Conservation (phyloP, 1,140 invertebrate genomes). For the Lordiphosa collinella region DNA sequence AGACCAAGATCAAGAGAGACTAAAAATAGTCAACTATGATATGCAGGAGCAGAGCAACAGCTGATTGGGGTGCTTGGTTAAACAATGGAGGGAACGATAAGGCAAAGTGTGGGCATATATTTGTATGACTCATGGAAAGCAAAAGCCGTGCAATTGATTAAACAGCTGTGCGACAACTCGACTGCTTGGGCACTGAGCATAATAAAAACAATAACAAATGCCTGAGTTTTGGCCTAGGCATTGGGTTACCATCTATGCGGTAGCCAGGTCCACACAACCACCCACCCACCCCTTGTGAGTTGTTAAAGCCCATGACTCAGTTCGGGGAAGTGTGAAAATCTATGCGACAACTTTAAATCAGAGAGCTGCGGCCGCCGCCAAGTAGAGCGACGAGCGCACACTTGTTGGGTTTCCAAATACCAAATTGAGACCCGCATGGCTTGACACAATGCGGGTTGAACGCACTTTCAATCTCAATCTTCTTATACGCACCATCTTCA, state of each 20-base stretch:
- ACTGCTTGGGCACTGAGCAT: constrained; percentile 15
- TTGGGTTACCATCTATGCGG: constrained; percentile 37
- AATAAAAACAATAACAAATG: constrained; percentile 50
- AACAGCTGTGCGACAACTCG: constrained; percentile 21
- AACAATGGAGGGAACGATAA: constrained; percentile 24
- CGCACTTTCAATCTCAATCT: constrained; percentile 20
- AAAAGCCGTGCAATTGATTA: constrained; percentile 21
- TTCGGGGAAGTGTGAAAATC: constrained; percentile 59
- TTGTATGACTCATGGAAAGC: constrained; percentile 27
- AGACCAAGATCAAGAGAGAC: neutral
- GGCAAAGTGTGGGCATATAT: neutral
- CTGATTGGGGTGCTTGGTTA: constrained; percentile 32
- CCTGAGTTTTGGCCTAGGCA: constrained; percentile 25
- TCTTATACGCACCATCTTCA: constrained; percentile 56
- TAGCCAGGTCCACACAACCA: constrained; percentile 4
- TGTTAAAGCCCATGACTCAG: constrained; percentile 43
- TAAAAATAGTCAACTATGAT: constrained; percentile 3
- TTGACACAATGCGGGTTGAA: constrained; percentile 42
- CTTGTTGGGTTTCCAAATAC: constrained; percentile 68
- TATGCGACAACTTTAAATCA: constrained; percentile 56
- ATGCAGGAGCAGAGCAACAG: neutral
- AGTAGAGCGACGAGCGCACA: constrained; percentile 53
- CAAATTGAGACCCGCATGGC: constrained; percentile 18
- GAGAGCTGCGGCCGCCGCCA: constrained; percentile 25
- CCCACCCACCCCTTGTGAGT: constrained; percentile 2